Base-by-base conservation (phyloP, 1,140 invertebrate species). In the Mactra quadrangularis region DNA sequence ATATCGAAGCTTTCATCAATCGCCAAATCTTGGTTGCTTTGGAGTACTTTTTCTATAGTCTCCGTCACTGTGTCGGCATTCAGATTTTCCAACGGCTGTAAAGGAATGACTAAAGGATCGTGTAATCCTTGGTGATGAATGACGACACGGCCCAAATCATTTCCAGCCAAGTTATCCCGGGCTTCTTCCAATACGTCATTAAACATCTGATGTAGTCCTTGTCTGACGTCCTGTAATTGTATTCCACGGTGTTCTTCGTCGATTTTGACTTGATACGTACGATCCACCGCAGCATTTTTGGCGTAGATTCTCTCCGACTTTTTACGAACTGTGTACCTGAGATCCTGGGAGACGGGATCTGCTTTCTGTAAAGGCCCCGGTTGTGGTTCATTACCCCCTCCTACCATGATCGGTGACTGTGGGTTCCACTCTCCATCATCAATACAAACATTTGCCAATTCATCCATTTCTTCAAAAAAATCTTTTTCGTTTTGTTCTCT, bases 371-470 rank as follows among this genome's bases (percentile, higher is more conserved):
- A 68, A 15, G n/a, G 64, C 19, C 64, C 64, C 25, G 64, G 64
- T 25, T 68, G 47, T 11, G 64, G 22, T 13, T 22, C 64, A 19
- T 72, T 35, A n/a, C 50, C 70, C 3, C 11, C 50, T 9, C 50
- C 70, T 22, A 33, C 35, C 33, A 19, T 17, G 1, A 3, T 27
- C 33, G 70, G 47, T 57, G 50, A 55, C 38, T 22, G 6, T 11
- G 47, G 70, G 52, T 35, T 53, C 70, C 70, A 72, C n/a, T 53
- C 47, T 9, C 47, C 70, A 55, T 72, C 70, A 1, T 72, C 22
- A 1, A 53, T 57, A n/a, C n/a, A n/a, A n/a, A n/a, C n/a, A n/a
- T n/a, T n/a, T n/a, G n/a, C n/a, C n/a, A n/a, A n/a, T n/a, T 33
- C 70, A 72, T 7, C 3, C 31, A 25, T 15, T 17, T 72, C 70